phyloP scores from a whole-genome alignment of 2,113 vertebrate genomes.

The Zapornia atra region DNA sequence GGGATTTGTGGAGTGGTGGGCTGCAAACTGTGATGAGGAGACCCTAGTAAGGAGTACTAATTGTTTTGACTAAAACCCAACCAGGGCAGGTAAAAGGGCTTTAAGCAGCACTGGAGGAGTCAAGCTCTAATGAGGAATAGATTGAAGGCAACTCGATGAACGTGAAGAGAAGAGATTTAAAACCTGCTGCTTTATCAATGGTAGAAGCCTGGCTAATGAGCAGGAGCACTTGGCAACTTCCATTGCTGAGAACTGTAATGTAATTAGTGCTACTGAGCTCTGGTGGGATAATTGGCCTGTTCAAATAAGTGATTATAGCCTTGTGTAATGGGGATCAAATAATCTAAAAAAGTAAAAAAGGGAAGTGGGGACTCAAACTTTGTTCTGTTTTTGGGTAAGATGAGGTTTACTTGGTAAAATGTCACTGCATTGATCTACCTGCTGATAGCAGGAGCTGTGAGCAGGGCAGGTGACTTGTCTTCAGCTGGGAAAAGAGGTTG shows the following conservation, averaged over 20 bases:
- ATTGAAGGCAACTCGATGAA: neutral
- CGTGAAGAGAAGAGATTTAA: neutral
- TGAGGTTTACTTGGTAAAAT: neutral
- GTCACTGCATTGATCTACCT: neutral
- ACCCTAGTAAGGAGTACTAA: neutral
- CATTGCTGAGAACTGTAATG: neutral
- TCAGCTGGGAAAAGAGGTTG: neutral
- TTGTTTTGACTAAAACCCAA: neutral
- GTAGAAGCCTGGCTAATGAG: neutral
- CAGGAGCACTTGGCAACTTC: neutral
- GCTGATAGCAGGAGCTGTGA: neutral
- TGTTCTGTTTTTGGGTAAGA: neutral
- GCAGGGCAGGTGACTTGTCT: neutral
- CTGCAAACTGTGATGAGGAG: neutral
- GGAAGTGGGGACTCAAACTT: rapidly evolving
- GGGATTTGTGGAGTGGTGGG: neutral
- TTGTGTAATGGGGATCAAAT: neutral
- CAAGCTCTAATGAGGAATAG: neutral
- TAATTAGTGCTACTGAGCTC: neutral
- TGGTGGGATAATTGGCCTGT: neutral
- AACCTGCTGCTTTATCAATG: neutral
- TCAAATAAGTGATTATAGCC: neutral
- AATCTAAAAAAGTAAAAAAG: neutral
- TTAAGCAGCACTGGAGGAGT: neutral
- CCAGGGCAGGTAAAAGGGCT: neutral